phyloP scores from a whole-genome alignment of 2,113 vertebrate species.

The Cnemophilus loriae region DNA sequence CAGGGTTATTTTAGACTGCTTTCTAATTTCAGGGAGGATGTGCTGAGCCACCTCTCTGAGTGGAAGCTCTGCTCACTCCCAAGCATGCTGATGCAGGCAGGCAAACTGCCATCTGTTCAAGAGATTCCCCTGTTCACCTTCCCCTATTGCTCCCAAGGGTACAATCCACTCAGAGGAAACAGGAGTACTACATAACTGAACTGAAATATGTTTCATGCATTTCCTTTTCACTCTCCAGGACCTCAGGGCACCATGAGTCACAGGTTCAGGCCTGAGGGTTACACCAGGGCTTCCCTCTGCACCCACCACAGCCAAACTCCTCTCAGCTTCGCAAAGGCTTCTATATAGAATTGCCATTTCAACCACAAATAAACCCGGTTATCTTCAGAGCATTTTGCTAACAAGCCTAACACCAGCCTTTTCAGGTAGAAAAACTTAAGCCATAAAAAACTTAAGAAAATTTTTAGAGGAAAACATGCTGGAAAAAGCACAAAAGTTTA shows the following conservation, averaged over 20 bases:
- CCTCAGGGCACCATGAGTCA: background rate
- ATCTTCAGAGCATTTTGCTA: background rate
- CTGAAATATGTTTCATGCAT: background rate
- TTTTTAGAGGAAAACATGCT: background rate
- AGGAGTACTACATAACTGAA: background rate
- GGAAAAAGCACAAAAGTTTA: background rate
- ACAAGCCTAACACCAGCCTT: background rate
- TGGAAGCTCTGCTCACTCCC: background rate
- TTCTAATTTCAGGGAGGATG: background rate
- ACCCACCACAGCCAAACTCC: background rate
- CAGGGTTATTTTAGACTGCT: background rate
- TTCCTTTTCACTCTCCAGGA: background rate
- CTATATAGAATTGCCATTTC: background rate
- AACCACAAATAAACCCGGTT: background rate
- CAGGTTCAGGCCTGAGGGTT: background rate
- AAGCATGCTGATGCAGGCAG: background rate
- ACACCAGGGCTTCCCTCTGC: background rate
- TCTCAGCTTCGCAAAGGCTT: background rate
- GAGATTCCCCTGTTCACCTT: background rate
- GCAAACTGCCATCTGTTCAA: background rate
- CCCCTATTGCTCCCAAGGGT: background rate
- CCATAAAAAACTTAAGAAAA: background rate
- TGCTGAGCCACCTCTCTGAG: background rate
- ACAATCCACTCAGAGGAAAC: background rate
- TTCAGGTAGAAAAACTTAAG: background rate